phyloP scores from a whole-genome alignment of 2,888 invertebrate species.

The Xestobium rufovillosum region DNA sequence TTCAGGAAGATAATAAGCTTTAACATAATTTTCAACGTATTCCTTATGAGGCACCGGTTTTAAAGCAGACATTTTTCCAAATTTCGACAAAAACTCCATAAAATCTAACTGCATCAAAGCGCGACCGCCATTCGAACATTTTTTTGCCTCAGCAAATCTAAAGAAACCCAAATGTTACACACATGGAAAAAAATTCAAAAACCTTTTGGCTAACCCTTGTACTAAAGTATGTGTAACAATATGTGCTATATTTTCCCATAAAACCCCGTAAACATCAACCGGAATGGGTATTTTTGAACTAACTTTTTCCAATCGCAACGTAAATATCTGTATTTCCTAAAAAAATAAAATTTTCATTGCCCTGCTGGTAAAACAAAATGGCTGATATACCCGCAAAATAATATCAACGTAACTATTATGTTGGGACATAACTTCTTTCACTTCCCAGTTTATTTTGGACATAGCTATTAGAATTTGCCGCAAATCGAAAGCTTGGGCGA shows the following conservation, averaged over 20 bases:
- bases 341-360: slow-evolving; percentile 20
- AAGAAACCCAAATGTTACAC: slow-evolving; percentile 7
- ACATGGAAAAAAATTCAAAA: slow-evolving; percentile 1
- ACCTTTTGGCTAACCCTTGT: slow-evolving; percentile 62
- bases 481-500: slow-evolving; percentile 71
- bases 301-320: slow-evolving; percentile 68
- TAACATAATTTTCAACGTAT: slow-evolving; percentile 91
- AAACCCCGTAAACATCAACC: slow-evolving; percentile 55
- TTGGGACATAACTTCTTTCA: slow-evolving; percentile 90
- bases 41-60: slow-evolving; percentile 82
- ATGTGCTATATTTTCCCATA: slow-evolving; percentile 86
- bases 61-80: slow-evolving; percentile 77
- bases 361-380: slow-evolving; percentile 3
- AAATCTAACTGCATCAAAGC: slow-evolving; percentile 98
- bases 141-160: slow-evolving; percentile 80
- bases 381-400: slow-evolving; percentile 52
- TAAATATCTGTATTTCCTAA: slow-evolving; percentile 68
- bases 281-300: slow-evolving; percentile 64
- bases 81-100: slow-evolving; percentile 84
- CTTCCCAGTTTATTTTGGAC: slow-evolving; percentile 90
- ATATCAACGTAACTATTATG: slow-evolving; percentile 85
- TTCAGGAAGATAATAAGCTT: slow-evolving; percentile 92
- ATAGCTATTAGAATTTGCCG: slow-evolving; percentile 72
- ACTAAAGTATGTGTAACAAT: slow-evolving; percentile 82
- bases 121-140: slow-evolving; percentile 92